phyloP scores from a whole-genome alignment of 2,113 vertebrate genomes.

The Oostethus manadensis region DNA sequence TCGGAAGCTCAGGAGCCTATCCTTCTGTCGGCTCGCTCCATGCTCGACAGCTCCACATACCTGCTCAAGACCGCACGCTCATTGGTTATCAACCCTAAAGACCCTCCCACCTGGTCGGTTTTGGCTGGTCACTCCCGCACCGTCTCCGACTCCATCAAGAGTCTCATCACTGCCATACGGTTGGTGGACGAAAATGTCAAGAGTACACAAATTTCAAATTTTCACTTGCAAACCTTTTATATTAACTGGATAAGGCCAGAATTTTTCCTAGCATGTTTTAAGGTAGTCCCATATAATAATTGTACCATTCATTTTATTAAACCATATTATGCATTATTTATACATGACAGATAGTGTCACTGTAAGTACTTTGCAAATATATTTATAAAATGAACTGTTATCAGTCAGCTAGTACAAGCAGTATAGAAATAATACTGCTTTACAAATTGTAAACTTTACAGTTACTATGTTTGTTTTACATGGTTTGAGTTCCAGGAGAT shows the following conservation, averaged over 20 bases:
- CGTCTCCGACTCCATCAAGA: slow-evolving; percentile 96
- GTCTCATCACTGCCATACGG: slow-evolving; percentile 97
- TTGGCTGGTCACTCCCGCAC: slow-evolving; percentile 94
- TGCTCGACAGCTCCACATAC: slow-evolving; percentile 91
- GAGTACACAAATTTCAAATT: slow-evolving; percentile 15
- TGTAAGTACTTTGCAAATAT: too few species aligned
- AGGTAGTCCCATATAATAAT: too few species aligned
- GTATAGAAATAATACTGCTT: too few species aligned
- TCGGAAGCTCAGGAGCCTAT: slow-evolving; percentile 91
- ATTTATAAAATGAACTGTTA: too few species aligned
- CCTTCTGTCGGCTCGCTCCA: slow-evolving; percentile 84
- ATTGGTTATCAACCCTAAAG: slow-evolving; percentile 94
- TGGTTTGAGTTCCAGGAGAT: too few species aligned
- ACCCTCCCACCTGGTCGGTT: slow-evolving; percentile 93
- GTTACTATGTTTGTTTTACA: too few species aligned
- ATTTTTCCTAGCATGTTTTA: too few species aligned
- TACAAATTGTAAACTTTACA: too few species aligned
- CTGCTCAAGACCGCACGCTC: slow-evolving; percentile 90
- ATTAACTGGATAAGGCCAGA: neutral
- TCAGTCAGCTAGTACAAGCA: too few species aligned
- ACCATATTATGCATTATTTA: too few species aligned
- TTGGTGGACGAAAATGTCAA: slow-evolving; percentile 55
- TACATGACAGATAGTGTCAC: too few species aligned
- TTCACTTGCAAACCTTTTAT: slow-evolving; percentile 33
- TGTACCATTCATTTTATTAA: too few species aligned